Evolutionary conservation across 2,797 vertebrate species (phyloP).

Genomic region (Trachops cirrhosus): DNA sequence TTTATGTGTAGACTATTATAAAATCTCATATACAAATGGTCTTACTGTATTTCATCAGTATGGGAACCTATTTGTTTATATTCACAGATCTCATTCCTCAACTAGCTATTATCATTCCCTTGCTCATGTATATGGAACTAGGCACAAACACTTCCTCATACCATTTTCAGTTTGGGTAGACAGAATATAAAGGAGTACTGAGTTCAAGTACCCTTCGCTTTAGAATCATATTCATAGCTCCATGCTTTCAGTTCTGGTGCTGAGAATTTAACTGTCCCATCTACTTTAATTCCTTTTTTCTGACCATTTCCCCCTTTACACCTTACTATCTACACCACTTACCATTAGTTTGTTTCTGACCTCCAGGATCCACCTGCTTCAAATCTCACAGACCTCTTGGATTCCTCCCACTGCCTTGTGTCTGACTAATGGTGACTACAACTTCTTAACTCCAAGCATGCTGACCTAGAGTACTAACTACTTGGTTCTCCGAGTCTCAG

Average conservation of each 20-base stretch:
- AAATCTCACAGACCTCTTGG: slow-evolving; percentile 41
- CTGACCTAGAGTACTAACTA: slow-evolving; percentile 26
- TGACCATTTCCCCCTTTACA: not conserved
- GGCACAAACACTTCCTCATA: not conserved
- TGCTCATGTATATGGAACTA: slow-evolving; percentile 1
- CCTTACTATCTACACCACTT: slow-evolving; percentile 20
- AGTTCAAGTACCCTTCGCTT: not conserved
- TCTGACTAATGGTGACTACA: slow-evolving; percentile 39
- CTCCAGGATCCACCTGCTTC: slow-evolving; percentile 33
- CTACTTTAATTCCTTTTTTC: not conserved
- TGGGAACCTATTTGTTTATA: slow-evolving; percentile 4
- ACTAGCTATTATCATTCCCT: not conserved
- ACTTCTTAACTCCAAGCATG: slow-evolving; percentile 29
- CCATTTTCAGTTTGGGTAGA: not conserved
- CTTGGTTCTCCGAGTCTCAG: slow-evolving; percentile 46
- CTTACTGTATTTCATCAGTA: not conserved
- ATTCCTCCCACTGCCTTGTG: slow-evolving; percentile 43
- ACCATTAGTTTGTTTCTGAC: slow-evolving; percentile 60
- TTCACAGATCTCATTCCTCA: slow-evolving; percentile 18
- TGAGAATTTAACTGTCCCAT: slow-evolving; percentile 16
- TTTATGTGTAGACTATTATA: slow-evolving; percentile 10
- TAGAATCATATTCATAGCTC: slow-evolving; percentile 23
- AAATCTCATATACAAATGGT: not conserved
- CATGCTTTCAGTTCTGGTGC: not conserved
- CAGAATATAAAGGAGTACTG: not conserved